Percentiles rank a stretch among this genome's conserved stretches.
phyloP scores from a whole-genome alignment of 2,113 vertebrate genomes.

The Hippopotamus amphibius region DNA sequence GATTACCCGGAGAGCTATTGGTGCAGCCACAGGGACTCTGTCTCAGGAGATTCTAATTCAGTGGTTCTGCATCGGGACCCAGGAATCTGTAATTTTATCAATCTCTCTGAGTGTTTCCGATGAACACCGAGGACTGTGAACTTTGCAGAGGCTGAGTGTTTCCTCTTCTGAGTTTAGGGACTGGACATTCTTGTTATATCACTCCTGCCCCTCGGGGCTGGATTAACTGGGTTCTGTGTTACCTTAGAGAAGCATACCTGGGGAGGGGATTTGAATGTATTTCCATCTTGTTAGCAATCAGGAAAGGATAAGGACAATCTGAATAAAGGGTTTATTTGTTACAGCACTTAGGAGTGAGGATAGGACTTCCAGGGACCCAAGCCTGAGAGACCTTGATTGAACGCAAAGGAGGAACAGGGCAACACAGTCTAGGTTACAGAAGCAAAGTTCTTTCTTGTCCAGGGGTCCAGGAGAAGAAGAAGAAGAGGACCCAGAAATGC shows the following conservation, averaged over 20 bases:
- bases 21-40: neutral
- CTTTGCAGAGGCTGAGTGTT: neutral
- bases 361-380: neutral
- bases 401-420: neutral
- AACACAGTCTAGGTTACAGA: neutral
- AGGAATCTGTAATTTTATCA: neutral
- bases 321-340: neutral
- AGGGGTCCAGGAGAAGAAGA: neutral
- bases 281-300: neutral
- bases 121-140: neutral
- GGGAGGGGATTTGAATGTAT: neutral
- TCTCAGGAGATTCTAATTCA: neutral
- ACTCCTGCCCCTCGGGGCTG: neutral
- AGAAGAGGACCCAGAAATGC: neutral
- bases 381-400: neutral
- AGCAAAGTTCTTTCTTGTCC: neutral
- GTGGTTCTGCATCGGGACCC: neutral
- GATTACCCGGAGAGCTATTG: neutral
- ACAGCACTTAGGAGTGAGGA: neutral
- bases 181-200: no score
- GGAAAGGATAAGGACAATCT: neutral
- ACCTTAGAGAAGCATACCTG: neutral
- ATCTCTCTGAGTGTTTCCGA: neutral
- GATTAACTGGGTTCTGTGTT: neutral
- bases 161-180: neutral